Evolutionary conservation across 2,113 vertebrate genomes (phyloP).

Genomic region (Lanius collurio): DNA sequence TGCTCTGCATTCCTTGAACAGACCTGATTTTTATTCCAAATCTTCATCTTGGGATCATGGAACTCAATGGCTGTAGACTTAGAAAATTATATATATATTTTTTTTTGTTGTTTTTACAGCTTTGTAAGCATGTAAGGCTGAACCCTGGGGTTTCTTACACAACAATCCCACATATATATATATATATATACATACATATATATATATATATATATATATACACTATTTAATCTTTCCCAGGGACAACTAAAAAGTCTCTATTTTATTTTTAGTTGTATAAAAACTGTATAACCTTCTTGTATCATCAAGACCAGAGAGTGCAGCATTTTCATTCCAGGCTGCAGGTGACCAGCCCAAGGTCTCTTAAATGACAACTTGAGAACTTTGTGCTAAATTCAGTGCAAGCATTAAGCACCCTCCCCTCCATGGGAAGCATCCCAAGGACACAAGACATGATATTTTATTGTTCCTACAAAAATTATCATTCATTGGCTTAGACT

Average conservation of each 20-base stretch:
- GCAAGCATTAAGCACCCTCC: background rate
- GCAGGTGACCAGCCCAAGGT: background rate
- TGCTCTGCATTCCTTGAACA: background rate
- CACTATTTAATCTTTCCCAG: background rate
- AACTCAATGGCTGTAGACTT: background rate
- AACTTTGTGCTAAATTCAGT: background rate
- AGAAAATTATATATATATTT: background rate
- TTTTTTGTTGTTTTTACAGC: background rate
- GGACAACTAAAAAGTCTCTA: conserved; percentile 1
- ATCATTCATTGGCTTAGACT: background rate
- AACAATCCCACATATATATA: background rate
- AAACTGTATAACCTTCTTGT: conserved; percentile 6
- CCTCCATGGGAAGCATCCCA: background rate
- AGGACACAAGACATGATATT: background rate
- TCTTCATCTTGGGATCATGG: background rate
- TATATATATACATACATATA: too few relatives aligned
- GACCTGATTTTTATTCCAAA: background rate
- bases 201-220: too few relatives aligned
- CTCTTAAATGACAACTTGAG: background rate
- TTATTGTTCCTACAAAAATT: background rate
- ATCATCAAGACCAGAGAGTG: background rate
- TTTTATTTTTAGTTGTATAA: conserved; percentile 38
- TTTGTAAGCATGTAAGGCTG: conserved; percentile 55
- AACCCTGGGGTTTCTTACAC: background rate
- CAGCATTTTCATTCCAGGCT: background rate